Base-by-base conservation (phyloP, 1,140 invertebrate genomes). In the Druon quercuslanigerum region DNA sequence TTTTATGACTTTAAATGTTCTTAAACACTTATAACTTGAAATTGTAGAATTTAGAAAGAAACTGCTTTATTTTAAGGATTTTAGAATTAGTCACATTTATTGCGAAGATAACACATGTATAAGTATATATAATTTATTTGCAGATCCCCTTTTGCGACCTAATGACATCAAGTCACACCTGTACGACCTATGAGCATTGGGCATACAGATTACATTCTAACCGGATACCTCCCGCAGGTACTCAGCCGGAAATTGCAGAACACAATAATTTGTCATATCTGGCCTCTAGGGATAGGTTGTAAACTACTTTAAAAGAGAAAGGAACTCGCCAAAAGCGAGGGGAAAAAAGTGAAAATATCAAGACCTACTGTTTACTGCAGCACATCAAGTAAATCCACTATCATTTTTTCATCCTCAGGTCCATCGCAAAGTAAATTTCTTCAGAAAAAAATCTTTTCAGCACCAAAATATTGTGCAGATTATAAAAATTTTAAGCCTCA, bases 161-260 rank as follows among this genome's bases (percentile, higher is more conserved):
- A n/a, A 9, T n/a, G 8, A 7, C 52, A 54, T 46, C 11, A 46
- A 54, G 52, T 66, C 8, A 17, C 60, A 66, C 60, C 57, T 60
- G 57, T n/a, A 20, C 12, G n/a, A 11, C 33, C 1, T 33, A 66
- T n/a, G 25, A 8, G 4, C 60, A 40, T n/a, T 56, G 7, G 17
- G 7, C 1, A 17, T 54, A n/a, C 52, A n/a, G 13, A n/a, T 54
- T 80, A 75, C 75, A 72, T 78, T 79, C 72, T 71, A 83, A 78
- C 79, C 81, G 80, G 84, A 84, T 82, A 84, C 79, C 79, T 72
- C 11, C 51, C 72, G 77, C 78, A 74, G 74, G 75, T 75, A 77
- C 71, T 40, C 60, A 74, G 75, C 75, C 83, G 87, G 85, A 87
- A 86, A 82, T 88, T 88, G 83, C 86, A 72, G 82, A 86, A 87